Evolutionary conservation across 2,113 vertebrate species (phyloP), one percentile per base, ranked within the genome.

Genomic region (Tonatia bakeri): DNA sequence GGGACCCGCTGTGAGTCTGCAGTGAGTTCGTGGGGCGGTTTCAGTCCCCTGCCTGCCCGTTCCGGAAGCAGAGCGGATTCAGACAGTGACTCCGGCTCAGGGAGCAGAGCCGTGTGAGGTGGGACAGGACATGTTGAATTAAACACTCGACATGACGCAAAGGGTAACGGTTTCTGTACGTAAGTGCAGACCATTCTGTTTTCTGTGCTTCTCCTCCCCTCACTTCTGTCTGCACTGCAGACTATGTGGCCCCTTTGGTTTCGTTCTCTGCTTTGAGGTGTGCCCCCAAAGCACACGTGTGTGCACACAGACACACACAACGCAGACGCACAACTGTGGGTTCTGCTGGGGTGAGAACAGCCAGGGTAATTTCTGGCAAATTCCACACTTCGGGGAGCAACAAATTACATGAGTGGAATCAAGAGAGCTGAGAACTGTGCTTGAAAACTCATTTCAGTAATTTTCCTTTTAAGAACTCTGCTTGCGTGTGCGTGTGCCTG

Each of bases 1-100:
- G n/a, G 14, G 28, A 1, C 38, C 45, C 3, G 7, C 36, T 0
- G 0, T 22, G 20, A 19, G 33, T 17, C 45, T 38, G 19, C 33
- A 38, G 54, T 64, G 40, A 20, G 43, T 52, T 36, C 28, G 15
- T 40, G 15, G 59, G 33, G 14, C 3, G 17, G 28, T 43, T 19
- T 52, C 36, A n/a, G 45, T 6, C 33, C 31, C 40, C 26, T 64
- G 28, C 24, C 33, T 64, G 26, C 54, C 36, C 67, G 31, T 45
- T 36, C 26, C 40, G 6, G 52, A n/a, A 75, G 20, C 56, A 45
- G 65, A 54, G 90, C 19, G 33, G 12, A n/a, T n/a, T 76, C 24
- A 33, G 24, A 12, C 28, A 61, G 17, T n/a, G 52, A 8, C 76
- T 8, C 50, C 22, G 4, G n/a, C 14, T 54, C 22, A 47, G 76